phyloP scores from a whole-genome alignment of 1,140 invertebrate genomes.

The Ganaspis sp. region DNA sequence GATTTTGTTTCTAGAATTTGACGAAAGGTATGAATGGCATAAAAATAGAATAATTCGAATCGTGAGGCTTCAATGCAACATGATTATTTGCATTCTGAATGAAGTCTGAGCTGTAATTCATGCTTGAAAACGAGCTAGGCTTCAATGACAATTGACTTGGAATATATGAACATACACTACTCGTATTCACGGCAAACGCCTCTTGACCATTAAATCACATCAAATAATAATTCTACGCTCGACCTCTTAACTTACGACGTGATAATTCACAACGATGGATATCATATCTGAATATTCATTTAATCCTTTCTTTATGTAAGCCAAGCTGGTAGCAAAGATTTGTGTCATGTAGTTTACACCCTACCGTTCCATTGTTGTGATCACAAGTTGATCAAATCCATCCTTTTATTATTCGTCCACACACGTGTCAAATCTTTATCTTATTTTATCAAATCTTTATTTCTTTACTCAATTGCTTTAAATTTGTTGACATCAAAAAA shows the following conservation, averaged over 20 bases:
- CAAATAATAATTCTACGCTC: slow-evolving; percentile 56
- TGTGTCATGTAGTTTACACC: slow-evolving; percentile 57
- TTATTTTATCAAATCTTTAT: neutral
- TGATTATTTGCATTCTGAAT: neutral
- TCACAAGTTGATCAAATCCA: slow-evolving; percentile 43
- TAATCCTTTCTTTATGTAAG: slow-evolving; percentile 67
- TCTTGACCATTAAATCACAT: slow-evolving; percentile 50
- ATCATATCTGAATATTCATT: slow-evolving; percentile 59
- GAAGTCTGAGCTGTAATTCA: slow-evolving; percentile 26
- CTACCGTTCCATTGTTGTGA: slow-evolving; percentile 60
- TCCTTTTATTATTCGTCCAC: slow-evolving; percentile 41
- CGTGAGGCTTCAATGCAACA: neutral
- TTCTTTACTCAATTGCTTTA: no score
- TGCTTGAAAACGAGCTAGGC: neutral
- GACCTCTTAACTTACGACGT: slow-evolving; percentile 58
- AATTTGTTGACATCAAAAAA: no score
- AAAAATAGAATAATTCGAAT: neutral
- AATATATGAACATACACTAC: slow-evolving; percentile 27
- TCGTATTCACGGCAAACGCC: neutral
- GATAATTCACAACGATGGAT: slow-evolving; percentile 67
- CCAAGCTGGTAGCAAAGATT: slow-evolving; percentile 57
- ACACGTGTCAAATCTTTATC: slow-evolving; percentile 15
- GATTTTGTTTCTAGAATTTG: no score
- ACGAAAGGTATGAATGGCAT: neutral
- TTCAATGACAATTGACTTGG: slow-evolving; percentile 15